phyloP scores from a whole-genome alignment of 2,888 invertebrate genomes.

The Sylvicola cinctus region DNA sequence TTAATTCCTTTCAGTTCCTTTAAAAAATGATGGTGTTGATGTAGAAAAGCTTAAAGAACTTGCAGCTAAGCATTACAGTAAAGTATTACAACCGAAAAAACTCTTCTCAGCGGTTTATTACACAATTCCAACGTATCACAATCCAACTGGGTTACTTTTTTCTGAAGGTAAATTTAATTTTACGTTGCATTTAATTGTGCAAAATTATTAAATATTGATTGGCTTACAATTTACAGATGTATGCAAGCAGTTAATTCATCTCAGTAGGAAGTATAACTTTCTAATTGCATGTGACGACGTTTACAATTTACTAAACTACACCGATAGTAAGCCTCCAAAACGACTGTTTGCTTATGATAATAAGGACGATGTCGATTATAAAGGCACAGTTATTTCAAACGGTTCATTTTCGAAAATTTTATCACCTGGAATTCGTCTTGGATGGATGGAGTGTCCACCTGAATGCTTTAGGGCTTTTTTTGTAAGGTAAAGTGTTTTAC shows the following conservation, averaged over 20 bases:
- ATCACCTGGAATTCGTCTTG: slow-evolving; percentile 38
- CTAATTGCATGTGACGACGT: slow-evolving; percentile 38
- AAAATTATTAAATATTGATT: not conserved
- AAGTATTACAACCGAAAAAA: slow-evolving; percentile 18
- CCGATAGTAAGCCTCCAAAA: slow-evolving; percentile 22
- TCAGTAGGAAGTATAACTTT: slow-evolving; percentile 26
- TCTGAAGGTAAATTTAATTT: slow-evolving; percentile 19
- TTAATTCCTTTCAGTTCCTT: slow-evolving; percentile 23
- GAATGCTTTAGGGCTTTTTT: slow-evolving; percentile 22
- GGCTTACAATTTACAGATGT: slow-evolving; percentile 14
- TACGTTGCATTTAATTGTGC: slow-evolving; percentile 3
- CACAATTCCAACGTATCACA: slow-evolving; percentile 35
- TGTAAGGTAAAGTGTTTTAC: slow-evolving; percentile 16
- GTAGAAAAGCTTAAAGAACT: slow-evolving; percentile 26
- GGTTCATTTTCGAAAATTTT: slow-evolving; percentile 42
- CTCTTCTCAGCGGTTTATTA: slow-evolving; percentile 34
- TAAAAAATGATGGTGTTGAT: slow-evolving; percentile 31
- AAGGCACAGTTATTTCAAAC: slow-evolving; percentile 37
- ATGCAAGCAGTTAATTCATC: slow-evolving; percentile 22
- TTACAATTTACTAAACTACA: slow-evolving; percentile 36
- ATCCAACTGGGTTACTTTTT: slow-evolving; percentile 33
- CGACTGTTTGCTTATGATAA: slow-evolving; percentile 33
- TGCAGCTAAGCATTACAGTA: slow-evolving; percentile 15
- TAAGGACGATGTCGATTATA: slow-evolving; percentile 18
- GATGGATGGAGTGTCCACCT: slow-evolving; percentile 38